A percentile compares a stretch with the other conserved stretches of the same genome.
phyloP scores from a whole-genome alignment of 2,797 vertebrate genomes.

The Sebastes kiyomatsui region DNA sequence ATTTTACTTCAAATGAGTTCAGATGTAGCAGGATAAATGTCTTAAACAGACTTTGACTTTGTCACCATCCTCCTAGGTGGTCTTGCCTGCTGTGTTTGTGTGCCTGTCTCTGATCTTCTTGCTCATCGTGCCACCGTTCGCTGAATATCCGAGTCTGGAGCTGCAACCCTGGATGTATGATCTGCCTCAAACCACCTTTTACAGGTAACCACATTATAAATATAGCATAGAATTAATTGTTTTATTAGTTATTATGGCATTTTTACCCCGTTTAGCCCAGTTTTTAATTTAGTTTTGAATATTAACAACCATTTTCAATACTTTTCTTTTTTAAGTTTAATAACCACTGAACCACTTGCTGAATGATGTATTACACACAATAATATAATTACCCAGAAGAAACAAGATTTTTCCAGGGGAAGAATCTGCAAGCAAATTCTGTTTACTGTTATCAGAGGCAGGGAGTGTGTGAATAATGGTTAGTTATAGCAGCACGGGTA shows the following conservation, averaged over 20 bases:
- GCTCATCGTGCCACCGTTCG: conserved; percentile 93
- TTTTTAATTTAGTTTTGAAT: neutral
- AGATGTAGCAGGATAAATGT: neutral
- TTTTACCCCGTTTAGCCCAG: neutral
- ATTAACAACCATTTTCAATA: neutral
- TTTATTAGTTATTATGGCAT: neutral
- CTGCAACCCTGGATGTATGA: conserved; percentile 98
- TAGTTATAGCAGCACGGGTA: neutral
- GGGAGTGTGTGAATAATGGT: neutral
- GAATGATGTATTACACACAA: neutral
- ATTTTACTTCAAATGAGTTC: neutral
- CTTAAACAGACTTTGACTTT: neutral
- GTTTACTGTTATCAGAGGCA: neutral
- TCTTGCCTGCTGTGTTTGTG: conserved; percentile 94
- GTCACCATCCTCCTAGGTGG: conserved; percentile 81
- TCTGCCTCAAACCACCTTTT: conserved; percentile 91
- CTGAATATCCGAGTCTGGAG: conserved; percentile 93
- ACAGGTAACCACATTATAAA: conserved; percentile 83
- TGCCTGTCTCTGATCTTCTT: conserved; percentile 96
- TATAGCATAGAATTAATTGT: neutral
- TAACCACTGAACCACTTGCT: neutral
- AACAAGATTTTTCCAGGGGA: neutral
- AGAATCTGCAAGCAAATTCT: neutral
- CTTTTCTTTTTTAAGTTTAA: neutral
- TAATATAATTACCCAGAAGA: neutral